A percentile compares a stretch with the other conserved stretches of the same genome.
These are phyloP conservation scores for Pristionchus pacificus DNA, from an alignment of 1,140 invertebrate species.

Conservation along the genomic window DNA sequence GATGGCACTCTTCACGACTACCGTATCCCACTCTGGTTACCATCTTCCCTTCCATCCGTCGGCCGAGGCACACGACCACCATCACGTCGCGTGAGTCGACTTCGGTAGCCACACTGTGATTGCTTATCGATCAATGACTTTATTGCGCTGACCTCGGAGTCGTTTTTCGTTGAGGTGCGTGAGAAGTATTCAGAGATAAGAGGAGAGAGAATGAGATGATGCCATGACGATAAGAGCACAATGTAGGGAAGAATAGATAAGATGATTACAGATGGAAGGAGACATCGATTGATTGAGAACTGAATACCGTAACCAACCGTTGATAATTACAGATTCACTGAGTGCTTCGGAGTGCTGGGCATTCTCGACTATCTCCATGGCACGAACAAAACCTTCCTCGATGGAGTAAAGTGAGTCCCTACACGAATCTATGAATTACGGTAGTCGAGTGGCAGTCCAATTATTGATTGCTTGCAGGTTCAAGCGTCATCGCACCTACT, in stretches of 20 bases:
- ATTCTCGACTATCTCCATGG: slow-evolving; percentile 79
- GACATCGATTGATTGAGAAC: too few species aligned
- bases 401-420: background rate
- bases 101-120: too few species aligned
- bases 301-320: too few species aligned
- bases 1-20: slow-evolving; percentile 73
- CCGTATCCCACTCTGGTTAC: slow-evolving; percentile 81
- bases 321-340: slow-evolving; percentile 69
- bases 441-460: too few species aligned
- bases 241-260: too few species aligned
- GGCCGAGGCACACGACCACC: slow-evolving; percentile 84
- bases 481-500: background rate
- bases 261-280: too few species aligned
- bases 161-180: background rate
- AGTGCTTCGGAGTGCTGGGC: slow-evolving; percentile 79
- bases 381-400: slow-evolving; percentile 60
- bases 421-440: background rate
- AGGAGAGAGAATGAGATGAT: slow-evolving; percentile 18
- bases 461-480: too few species aligned
- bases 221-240: too few species aligned
- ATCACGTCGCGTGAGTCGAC: slow-evolving; percentile 78
- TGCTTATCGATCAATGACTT: too few species aligned
- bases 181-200: background rate
- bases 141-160: too few species aligned
- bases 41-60: slow-evolving; percentile 82